phyloP scores from a whole-genome alignment of 2,113 vertebrate species.

The Lamprotornis superbus region DNA sequence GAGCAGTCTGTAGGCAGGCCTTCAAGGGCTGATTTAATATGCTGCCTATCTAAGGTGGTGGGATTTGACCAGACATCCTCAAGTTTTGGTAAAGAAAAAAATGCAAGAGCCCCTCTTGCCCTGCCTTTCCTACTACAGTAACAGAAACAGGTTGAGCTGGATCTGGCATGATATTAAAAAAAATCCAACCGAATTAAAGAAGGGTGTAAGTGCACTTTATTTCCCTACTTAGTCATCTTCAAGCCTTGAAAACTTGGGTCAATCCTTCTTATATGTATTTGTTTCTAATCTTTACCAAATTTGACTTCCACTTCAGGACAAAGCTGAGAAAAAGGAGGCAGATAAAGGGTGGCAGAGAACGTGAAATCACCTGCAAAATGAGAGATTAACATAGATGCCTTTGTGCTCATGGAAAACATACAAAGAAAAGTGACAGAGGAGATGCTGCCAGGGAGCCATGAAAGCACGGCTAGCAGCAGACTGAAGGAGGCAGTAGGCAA shows the following conservation, averaged over 20 bases:
- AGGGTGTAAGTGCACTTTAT: background rate
- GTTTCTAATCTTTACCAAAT: background rate
- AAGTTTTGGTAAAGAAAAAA: background rate
- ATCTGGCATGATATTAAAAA: background rate
- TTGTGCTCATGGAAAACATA: background rate
- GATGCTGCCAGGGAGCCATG: background rate
- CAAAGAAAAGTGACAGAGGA: background rate
- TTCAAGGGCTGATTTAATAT: background rate
- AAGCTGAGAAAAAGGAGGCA: background rate
- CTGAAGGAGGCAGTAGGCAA: background rate
- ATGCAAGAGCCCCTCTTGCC: background rate
- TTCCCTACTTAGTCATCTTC: background rate
- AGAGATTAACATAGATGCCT: background rate
- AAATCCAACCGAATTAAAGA: background rate
- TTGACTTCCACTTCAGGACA: background rate
- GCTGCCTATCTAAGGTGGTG: background rate
- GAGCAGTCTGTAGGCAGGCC: background rate
- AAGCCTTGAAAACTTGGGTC: background rate
- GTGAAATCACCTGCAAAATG: background rate
- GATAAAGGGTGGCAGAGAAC: background rate
- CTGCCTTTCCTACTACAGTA: background rate
- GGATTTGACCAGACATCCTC: background rate
- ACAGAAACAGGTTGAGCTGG: background rate
- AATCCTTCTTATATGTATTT: background rate
- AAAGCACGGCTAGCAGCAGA: background rate